Conservation (phyloP, 1,140 invertebrate genomes). For the Ostrea denselamellosa region DNA sequence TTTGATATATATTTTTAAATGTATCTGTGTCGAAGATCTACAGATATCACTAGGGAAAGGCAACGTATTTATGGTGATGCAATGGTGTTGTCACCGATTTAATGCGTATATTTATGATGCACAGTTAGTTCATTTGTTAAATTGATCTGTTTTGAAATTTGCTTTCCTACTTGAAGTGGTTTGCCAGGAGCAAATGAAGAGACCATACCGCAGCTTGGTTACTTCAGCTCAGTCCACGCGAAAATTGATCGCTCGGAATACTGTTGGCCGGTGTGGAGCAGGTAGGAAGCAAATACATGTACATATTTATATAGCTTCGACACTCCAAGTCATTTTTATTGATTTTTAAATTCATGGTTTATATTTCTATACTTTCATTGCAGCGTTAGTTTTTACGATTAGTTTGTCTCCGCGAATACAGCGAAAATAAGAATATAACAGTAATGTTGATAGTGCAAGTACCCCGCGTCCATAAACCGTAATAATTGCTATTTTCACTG, state of each 20-base stretch:
- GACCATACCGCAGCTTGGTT: background rate
- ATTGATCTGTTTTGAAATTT: background rate
- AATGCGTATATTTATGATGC: background rate
- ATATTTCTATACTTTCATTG: too few species aligned
- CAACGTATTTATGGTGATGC: background rate
- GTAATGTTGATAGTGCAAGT: too few species aligned
- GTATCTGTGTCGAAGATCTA: background rate
- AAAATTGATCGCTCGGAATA: background rate
- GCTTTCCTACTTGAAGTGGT: background rate
- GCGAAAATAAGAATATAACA: too few species aligned
- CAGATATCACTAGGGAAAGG: too few species aligned
- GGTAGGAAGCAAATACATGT: background rate
- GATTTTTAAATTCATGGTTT: too few species aligned
- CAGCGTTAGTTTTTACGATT: too few species aligned
- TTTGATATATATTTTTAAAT: background rate
- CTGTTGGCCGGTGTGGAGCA: background rate
- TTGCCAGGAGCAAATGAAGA: background rate
- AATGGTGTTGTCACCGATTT: background rate
- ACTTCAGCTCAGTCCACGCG: background rate
- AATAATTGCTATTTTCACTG: too few species aligned
- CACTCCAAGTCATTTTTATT: too few species aligned
- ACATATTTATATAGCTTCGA: too few species aligned
- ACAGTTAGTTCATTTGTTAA: background rate
- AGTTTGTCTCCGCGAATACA: too few species aligned
- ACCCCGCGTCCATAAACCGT: too few species aligned